A percentile compares a stretch with the other conserved stretches of the same genome.
Evolutionary conservation across 2,113 vertebrate species (phyloP).

Genomic region (Myiozetetes cayanensis): DNA sequence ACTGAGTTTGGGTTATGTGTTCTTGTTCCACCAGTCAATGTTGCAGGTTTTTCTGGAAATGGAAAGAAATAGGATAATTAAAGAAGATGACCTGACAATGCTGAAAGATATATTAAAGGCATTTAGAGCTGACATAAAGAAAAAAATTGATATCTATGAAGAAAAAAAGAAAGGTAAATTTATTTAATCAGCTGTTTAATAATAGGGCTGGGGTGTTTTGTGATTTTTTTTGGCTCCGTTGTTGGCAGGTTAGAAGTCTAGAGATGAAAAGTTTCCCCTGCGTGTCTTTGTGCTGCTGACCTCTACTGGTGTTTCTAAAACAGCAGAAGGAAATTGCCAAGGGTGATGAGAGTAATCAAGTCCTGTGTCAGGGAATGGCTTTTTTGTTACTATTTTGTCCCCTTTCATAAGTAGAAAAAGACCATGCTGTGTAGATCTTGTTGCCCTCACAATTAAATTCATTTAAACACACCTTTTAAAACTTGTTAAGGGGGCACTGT

Average conservation of each 20-base stretch:
- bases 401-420: not conserved
- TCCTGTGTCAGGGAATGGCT: not conserved
- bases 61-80: conserved; percentile 20
- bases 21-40: conserved; percentile 40
- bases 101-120: not conserved
- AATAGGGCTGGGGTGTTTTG: not conserved
- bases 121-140: conserved; percentile 31
- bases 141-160: conserved; percentile 36
- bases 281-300: not conserved
- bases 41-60: conserved; percentile 46
- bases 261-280: not conserved
- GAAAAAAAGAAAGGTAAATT: not conserved
- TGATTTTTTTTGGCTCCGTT: not conserved
- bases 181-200: not conserved
- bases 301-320: not conserved
- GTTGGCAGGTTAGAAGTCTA: not conserved
- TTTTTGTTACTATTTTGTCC: not conserved
- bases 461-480: not conserved
- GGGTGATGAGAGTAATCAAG: not conserved
- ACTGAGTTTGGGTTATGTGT: not conserved
- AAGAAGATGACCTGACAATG: not conserved
- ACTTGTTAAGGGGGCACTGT: not conserved
- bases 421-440: not conserved
- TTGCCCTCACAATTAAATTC: not conserved
- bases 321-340: not conserved